A percentile compares a stretch with the other conserved stretches of the same genome.
Conservation (phyloP, 2,888 invertebrate genomes). For the Arctia plantaginis region DNA sequence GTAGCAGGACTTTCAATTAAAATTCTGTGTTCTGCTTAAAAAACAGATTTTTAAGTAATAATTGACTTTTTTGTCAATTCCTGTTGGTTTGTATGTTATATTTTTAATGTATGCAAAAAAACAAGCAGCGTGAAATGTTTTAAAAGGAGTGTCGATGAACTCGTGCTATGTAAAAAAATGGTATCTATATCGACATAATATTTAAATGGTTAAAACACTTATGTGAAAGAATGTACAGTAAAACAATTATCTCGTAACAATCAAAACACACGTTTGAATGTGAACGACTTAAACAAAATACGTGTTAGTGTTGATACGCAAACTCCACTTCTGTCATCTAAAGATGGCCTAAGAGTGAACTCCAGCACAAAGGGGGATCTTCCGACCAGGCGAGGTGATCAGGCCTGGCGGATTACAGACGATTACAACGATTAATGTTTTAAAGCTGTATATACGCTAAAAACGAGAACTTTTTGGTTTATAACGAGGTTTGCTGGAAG, state of each 20-base stretch:
- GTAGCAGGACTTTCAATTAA: no score
- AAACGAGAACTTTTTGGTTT: no score
- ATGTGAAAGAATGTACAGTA: background rate
- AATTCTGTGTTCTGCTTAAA: background rate
- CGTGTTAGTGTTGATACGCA: background rate
- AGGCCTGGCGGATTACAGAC: background rate
- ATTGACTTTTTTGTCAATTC: background rate
- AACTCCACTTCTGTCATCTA: background rate
- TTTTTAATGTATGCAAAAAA: background rate
- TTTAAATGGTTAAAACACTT: background rate
- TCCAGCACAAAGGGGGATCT: no score
- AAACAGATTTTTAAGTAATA: background rate
- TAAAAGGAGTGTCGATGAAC: background rate
- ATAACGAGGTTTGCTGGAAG: no score
- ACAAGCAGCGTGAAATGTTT: background rate
- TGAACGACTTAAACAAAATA: background rate
- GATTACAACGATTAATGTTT: background rate
- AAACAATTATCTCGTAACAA: background rate
- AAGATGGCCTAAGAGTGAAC: background rate
- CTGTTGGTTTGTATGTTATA: background rate
- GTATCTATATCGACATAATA: no score
- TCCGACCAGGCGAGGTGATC: background rate
- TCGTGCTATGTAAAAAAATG: background rate
- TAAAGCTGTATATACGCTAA: background rate
- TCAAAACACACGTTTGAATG: background rate